Evolutionary conservation across 2,888 invertebrate species (phyloP), one percentile per base, ranked within the genome.

Genomic region (Sesamia inferens): DNA sequence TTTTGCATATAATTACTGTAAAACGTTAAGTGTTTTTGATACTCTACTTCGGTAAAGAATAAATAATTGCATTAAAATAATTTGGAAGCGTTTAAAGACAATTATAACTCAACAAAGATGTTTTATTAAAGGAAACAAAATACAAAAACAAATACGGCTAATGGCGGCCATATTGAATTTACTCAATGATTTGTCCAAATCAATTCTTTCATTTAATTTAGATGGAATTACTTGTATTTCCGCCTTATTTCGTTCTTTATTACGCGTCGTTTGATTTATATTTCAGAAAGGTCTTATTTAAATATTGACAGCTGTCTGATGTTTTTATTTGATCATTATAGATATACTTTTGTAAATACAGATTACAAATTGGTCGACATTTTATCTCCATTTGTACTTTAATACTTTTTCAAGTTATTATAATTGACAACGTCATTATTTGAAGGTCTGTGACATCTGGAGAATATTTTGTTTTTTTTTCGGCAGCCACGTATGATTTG

Each of bases 141-240:
- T 31, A 59, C 19, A 63, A 63, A 61, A 31, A 13, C 42, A 57
- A 77, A 55, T 16, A 24, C 22, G 47, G 54, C 19, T 24, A 24
- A 65, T 0, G 14, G 42, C 63, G 16, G 66, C 67, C 66, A 80
- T 76, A 55, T 76, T 80, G 75, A 57, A 79, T 78, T 69, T 65
- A 57, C 39, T 13, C 54, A 75, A 75, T 67, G 55, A 71, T 80
- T 75, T 79, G 71, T 64, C 44, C 59, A 64, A 81, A 76, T 81
- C 64, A 71, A 76, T 81, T 81, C 47, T 47, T 54, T 42, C 66
- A 67, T 76, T 81, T 79, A 71, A 76, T 81, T 79, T 59, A 71
- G 63, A 79, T 57, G 67, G 59, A 64, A 79, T 67, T 71, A 72
- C 67, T 67, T 47, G 58, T 81, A 31, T 63, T 76, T 66, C 82